phyloP scores from a whole-genome alignment of 2,888 invertebrate species.

The Drosophila barbarae region DNA sequence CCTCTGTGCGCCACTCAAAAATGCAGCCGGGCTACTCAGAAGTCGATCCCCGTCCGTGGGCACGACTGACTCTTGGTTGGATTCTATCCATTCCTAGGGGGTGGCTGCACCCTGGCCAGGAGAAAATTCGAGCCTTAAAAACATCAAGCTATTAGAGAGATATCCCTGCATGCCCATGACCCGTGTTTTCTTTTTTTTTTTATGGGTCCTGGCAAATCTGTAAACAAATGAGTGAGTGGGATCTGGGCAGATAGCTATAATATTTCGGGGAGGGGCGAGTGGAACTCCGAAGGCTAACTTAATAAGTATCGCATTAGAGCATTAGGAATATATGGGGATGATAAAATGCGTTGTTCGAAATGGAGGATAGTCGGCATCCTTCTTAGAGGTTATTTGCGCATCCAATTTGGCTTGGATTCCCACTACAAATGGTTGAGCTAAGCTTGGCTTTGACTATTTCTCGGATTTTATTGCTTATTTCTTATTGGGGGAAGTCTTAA shows the following conservation, averaged over 20 bases:
- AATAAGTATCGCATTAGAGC: slow-evolving; percentile 64
- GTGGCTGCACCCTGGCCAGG: slow-evolving; percentile 39
- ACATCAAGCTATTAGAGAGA: slow-evolving; percentile 43
- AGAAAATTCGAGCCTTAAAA: slow-evolving; percentile 8
- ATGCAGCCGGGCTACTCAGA: slow-evolving; percentile 68
- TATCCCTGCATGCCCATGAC: slow-evolving; percentile 15
- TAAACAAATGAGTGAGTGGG: slow-evolving; percentile 61
- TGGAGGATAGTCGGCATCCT: slow-evolving; percentile 1
- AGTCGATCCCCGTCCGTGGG: slow-evolving; percentile 12
- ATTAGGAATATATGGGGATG: slow-evolving; percentile 12
- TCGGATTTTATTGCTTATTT: not conserved
- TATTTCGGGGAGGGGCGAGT: slow-evolving; percentile 8
- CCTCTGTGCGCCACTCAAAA: slow-evolving; percentile 50
- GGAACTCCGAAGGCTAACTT: slow-evolving; percentile 49
- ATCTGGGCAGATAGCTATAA: slow-evolving; percentile 24
- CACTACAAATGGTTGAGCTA: not conserved
- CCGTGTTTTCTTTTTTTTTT: slow-evolving; percentile 19
- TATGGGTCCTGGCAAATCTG: slow-evolving; percentile 46
- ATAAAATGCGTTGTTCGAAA: slow-evolving; percentile 5
- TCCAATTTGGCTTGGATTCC: slow-evolving; percentile 3
- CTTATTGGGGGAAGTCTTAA: not conserved
- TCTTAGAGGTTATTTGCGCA: not conserved
- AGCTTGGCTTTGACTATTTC: not conserved
- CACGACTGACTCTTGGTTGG: not conserved
- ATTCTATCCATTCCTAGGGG: slow-evolving; percentile 38